Base-by-base conservation (phyloP, 2,113 vertebrate species). In the Varanus komodoensis region DNA sequence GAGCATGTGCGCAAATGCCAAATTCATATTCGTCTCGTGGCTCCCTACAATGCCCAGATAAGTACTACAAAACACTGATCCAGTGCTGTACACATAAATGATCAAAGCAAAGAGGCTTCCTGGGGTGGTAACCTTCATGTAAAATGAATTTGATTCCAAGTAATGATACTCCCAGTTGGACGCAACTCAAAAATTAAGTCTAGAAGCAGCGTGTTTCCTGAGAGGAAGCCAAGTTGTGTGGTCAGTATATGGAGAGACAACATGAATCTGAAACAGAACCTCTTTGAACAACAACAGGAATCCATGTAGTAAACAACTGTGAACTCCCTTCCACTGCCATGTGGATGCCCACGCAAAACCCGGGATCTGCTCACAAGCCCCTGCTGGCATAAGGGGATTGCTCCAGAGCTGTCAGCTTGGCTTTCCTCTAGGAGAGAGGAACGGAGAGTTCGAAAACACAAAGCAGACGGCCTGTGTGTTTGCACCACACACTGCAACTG, bases 141-240 rank as follows among this genome's bases (percentile, higher is more conserved):
- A 94, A 95, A 96, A 94, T 27, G 93, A 83, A 92, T 94, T 91
- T 93, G 93, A 92, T 77, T 93, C 90, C 92, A 93, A 93, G 87
- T 85, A 96, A 94, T 87, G 89, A 93, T 94, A 90, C 54, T 95
- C 79, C 68, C 27, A 17, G 87, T 91, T 95, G 93, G 90, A 94
- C 57, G 9, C 79, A 73, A 91, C 90, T 95, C 89, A 86, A 90
- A 95, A 95, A 95, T 94, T 82, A 95, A 78, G 90, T 84, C 86
- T 92, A 90, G 89, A 91, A 91, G 57, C 91, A 92, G 88, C 25
- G 91, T 89, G 88, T 84, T 93, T 93, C 93, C 92, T 95, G 92
- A 93, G 94, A 71, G 77, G 15, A n/a, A 86, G 92, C 95, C 94
- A 95, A 93, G 92, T 90, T 9, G 77, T 2, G 75, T 94, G 94